phyloP scores from a whole-genome alignment of 2,888 invertebrate species.

The Notodonta ziczac region DNA sequence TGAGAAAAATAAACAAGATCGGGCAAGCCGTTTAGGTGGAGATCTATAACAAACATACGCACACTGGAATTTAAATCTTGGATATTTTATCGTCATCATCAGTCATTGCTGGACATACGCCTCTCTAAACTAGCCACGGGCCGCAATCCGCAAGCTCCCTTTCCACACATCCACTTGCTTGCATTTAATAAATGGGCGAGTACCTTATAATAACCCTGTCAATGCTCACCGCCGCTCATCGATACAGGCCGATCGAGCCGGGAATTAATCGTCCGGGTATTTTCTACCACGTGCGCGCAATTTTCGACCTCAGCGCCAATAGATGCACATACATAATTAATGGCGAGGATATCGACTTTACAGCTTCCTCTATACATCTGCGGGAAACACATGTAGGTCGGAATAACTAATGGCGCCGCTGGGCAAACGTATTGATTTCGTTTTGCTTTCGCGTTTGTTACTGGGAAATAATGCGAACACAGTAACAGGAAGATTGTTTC shows the following conservation, averaged over 20 bases:
- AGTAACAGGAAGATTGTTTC: too few species aligned
- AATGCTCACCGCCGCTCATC: background rate
- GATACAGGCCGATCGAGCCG: background rate
- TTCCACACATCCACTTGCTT: too few species aligned
- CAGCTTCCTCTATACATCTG: conserved; percentile 12
- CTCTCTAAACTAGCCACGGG: too few species aligned
- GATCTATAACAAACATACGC: too few species aligned
- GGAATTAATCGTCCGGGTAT: background rate
- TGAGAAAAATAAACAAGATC: too few species aligned
- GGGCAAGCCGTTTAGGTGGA: too few species aligned
- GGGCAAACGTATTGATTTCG: background rate
- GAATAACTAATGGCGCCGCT: conserved; percentile 1
- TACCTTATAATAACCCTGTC: background rate
- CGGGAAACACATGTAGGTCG: conserved; percentile 8
- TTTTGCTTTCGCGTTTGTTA: conserved; percentile 11
- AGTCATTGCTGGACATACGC: too few species aligned
- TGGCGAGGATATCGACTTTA: conserved; percentile 32
- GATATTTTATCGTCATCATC: too few species aligned
- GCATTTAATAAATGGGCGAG: too few species aligned
- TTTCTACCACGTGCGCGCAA: conserved; percentile 17
- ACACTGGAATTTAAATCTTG: too few species aligned
- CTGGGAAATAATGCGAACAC: too few species aligned
- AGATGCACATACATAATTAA: conserved; percentile 58
- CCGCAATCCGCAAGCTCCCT: too few species aligned
- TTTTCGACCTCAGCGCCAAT: conserved; percentile 37